phyloP scores from a whole-genome alignment of 2,113 vertebrate genomes.

The Cervus canadensis region DNA sequence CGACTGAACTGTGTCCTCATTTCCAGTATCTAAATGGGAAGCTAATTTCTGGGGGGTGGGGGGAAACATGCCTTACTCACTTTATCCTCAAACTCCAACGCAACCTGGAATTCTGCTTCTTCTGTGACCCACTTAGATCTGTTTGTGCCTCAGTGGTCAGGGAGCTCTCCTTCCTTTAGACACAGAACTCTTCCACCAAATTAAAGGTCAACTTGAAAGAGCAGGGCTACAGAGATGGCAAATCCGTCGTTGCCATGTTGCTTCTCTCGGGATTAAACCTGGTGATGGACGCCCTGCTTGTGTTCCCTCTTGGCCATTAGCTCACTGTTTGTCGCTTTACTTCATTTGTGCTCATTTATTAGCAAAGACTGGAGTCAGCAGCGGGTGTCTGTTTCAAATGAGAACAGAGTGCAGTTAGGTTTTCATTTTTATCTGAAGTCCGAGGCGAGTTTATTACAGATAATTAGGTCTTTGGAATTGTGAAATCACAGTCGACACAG shows the following conservation, averaged over 20 bases:
- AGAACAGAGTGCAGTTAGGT: neutral
- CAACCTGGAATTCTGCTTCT: fast-evolving
- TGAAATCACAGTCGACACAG: neutral
- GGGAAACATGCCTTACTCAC: neutral
- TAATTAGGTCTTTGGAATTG: slow-evolving; percentile 4
- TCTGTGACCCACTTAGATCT: neutral
- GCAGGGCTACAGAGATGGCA: neutral
- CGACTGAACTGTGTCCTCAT: neutral
- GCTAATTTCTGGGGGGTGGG: neutral
- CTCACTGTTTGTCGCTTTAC: neutral
- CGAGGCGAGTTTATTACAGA: slow-evolving; percentile 45
- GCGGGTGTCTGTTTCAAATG: neutral
- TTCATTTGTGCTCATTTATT: neutral
- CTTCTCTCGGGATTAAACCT: neutral
- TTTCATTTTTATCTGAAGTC: slow-evolving; percentile 46
- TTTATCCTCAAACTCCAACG: neutral
- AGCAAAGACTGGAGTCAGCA: neutral
- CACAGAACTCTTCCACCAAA: neutral
- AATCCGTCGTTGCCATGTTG: neutral
- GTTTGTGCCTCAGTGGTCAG: neutral
- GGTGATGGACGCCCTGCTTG: neutral
- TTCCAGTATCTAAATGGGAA: neutral
- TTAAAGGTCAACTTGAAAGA: neutral
- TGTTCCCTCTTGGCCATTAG: neutral
- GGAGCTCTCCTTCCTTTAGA: neutral